These are phyloP conservation scores for Phymastichus coffea DNA, from an alignment of 1,140 invertebrate genomes.

Conservation along the genomic window DNA sequence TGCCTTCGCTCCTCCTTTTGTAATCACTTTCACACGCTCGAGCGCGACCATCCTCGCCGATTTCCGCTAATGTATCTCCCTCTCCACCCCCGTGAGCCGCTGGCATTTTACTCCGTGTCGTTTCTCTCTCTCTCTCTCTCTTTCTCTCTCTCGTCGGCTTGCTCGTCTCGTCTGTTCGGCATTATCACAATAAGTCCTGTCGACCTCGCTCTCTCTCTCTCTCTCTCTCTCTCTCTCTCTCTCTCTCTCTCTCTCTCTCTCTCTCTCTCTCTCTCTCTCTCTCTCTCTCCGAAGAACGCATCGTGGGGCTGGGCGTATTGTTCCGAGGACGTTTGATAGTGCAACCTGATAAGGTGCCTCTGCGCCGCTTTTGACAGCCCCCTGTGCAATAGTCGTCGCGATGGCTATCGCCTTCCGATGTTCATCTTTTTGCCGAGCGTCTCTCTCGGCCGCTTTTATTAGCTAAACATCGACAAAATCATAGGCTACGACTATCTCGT, in stretches of 20 bases:
- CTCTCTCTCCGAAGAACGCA: too few species aligned
- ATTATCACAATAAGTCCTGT: not conserved
- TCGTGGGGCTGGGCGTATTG: conserved; percentile 5
- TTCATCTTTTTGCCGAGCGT: too few species aligned
- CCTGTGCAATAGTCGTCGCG: not conserved
- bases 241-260: too few species aligned
- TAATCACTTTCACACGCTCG: conserved; percentile 23
- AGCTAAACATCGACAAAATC: too few species aligned
- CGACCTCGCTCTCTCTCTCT: too few species aligned
- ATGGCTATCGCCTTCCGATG: too few species aligned
- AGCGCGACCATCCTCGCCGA: not conserved
- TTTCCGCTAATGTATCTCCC: not conserved
- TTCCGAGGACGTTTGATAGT: conserved; percentile 18
- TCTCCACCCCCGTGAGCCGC: not conserved
- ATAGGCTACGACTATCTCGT: too few species aligned
- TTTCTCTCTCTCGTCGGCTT: not conserved
- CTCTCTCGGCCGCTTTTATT: too few species aligned
- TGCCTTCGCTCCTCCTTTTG: not conserved
- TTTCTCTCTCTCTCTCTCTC: conserved; percentile 8
- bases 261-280: too few species aligned
- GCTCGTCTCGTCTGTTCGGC: conserved; percentile 2
- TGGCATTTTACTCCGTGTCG: not conserved
- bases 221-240: too few species aligned
- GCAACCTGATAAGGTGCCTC: conserved; percentile 20
- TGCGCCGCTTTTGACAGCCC: conserved; percentile 10